Conservation (phyloP, 2,113 vertebrate species). For the Tachuris rubrigastra region DNA sequence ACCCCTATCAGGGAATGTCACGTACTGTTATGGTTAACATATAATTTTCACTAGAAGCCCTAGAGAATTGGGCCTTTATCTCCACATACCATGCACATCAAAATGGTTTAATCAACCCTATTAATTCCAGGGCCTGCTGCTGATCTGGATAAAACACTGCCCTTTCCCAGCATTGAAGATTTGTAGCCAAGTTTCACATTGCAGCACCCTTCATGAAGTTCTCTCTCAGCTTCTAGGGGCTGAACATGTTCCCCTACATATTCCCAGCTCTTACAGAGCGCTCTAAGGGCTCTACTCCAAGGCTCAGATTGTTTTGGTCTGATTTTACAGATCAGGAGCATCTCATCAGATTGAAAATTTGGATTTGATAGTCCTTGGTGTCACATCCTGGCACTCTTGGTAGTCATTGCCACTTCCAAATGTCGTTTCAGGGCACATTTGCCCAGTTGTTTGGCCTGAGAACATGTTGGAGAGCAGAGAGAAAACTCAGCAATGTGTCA, state of each 20-base stretch:
- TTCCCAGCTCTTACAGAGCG: neutral
- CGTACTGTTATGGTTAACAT: conserved; percentile 18
- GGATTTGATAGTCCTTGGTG: neutral
- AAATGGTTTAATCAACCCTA: conserved; percentile 26
- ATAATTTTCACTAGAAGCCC: conserved; percentile 27
- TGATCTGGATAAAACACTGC: conserved; percentile 17
- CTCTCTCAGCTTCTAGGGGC: neutral
- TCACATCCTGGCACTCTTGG: neutral
- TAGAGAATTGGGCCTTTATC: conserved; percentile 21
- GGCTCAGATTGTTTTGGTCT: neutral
- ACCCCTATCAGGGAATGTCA: neutral
- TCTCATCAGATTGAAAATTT: neutral
- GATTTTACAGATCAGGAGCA: neutral
- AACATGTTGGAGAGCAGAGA: neutral
- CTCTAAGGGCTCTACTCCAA: neutral
- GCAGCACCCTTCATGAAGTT: neutral
- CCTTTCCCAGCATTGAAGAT: conserved; percentile 29
- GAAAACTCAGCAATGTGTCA: neutral
- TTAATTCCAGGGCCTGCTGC: conserved; percentile 37
- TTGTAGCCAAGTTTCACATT: neutral
- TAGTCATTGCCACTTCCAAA: neutral
- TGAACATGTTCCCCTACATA: neutral
- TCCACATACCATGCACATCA: conserved; percentile 51
- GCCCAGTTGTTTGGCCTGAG: neutral
- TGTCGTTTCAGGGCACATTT: rapidly evolving